Base-by-base conservation (phyloP, 2,113 vertebrate species). In the Phyllostomus discolor region DNA sequence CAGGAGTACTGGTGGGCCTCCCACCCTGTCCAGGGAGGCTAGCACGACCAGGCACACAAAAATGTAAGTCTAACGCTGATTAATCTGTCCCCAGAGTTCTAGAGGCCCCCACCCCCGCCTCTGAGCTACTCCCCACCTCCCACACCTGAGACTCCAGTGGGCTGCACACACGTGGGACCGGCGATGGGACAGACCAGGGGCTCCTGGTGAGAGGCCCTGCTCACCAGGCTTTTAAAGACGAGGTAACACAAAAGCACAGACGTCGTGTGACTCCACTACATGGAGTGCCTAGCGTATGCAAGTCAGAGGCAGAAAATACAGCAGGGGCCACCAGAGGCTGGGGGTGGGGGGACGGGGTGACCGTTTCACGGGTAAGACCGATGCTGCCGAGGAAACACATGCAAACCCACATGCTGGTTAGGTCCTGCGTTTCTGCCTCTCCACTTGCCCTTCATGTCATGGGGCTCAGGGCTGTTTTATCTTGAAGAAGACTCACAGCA, bases 341-440 rank as follows among this genome's bases (percentile, higher is more conserved):
- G n/a, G 19, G 24, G 35, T 2, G 1, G 54, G 31, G n/a, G 11
- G 0, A 9, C 0, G 5, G 8, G 2, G 8, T 33, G 22, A 26
- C 5, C 41, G 11, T 31, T 80, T 31, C 31, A 72, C 2, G 24
- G 1, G 4, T 35, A 3, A 35, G 57, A 8, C 28, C 69, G 19
- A 12, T 33, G 16, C 11, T 57, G 43, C 38, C 48, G 31, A 28
- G 33, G 17, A 82, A 75, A 87, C 35, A 7, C 0, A 46, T 0
- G 26, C 41, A 28, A 20, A 7, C 20, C 38, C 62, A 19, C 43
- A 70, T 12, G 33, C 2, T 46, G 33, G 1, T 66, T n/a, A 43
- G 50, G 78, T 31, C 33, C 78, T 19, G 64, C 0, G 22, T 10
- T 76, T 91, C 54, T 41, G 75, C 81, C 75, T 78, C 75, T 50